These are phyloP conservation scores for Cyanoramphus novaezelandiae DNA, from an alignment of 2,113 vertebrate species.

Conservation along the genomic window DNA sequence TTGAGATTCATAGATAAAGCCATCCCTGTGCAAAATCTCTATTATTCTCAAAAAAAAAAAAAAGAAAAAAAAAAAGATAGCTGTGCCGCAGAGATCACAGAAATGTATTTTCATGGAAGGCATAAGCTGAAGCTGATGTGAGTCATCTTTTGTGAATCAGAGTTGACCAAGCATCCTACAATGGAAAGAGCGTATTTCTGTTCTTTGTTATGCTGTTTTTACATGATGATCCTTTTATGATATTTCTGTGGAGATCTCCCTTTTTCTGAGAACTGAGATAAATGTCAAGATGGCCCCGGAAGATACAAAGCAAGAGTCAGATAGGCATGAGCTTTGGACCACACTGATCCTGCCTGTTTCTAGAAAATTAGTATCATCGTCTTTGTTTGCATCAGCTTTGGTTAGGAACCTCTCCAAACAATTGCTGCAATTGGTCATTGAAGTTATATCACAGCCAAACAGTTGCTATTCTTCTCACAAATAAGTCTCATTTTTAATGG, in stretches of 20 bases:
- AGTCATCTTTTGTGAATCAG: background rate
- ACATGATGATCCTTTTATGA: background rate
- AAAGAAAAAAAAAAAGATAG: background rate
- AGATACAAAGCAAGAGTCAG: background rate
- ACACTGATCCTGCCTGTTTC: background rate
- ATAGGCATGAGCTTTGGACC: background rate
- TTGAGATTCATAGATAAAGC: background rate
- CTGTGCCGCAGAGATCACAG: background rate
- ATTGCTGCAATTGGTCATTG: background rate
- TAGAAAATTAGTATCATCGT: background rate
- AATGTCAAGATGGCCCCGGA: slow-evolving; percentile 18
- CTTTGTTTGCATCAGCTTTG: background rate
- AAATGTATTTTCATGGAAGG: slow-evolving; percentile 17
- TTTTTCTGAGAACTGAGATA: background rate
- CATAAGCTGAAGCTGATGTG: background rate
- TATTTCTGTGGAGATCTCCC: background rate
- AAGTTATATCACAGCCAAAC: background rate
- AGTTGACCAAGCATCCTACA: background rate
- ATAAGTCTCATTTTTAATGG: background rate
- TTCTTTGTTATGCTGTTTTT: background rate
- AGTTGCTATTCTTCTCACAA: background rate
- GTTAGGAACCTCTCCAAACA: background rate
- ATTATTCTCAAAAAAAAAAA: background rate
- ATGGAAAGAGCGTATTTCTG: background rate
- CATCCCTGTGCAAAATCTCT: background rate